These are phyloP conservation scores for Oxyura jamaicensis DNA, from an alignment of 2,113 vertebrate species.

Conservation along the genomic window DNA sequence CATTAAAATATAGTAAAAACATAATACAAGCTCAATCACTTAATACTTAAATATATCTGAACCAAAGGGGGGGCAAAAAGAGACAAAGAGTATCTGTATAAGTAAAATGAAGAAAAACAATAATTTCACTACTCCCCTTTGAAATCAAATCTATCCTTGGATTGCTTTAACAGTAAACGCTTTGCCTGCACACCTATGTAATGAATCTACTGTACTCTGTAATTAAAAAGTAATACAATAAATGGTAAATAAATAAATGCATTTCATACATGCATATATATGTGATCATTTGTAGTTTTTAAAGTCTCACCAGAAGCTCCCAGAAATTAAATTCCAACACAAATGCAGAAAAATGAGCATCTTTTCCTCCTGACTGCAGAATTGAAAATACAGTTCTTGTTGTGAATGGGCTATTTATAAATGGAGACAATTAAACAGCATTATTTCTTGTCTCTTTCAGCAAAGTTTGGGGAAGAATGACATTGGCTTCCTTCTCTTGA, in stretches of 20 bases:
- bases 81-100: neutral
- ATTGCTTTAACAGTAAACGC: neutral
- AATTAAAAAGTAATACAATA: conserved; percentile 20
- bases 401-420: conserved; percentile 41
- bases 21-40: neutral
- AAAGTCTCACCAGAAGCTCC: neutral
- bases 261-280: neutral
- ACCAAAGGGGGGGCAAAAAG: neutral
- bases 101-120: neutral
- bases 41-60: neutral
- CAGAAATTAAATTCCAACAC: conserved; percentile 1
- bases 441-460: conserved; percentile 39
- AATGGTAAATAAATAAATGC: neutral
- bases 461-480: conserved; percentile 41
- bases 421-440: conserved; percentile 39
- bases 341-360: neutral
- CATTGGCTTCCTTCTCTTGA: neutral
- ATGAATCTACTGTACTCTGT: neutral
- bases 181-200: neutral
- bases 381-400: neutral
- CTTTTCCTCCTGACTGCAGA: neutral
- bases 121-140: neutral
- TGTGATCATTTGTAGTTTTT: neutral
- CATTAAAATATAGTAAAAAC: conserved; percentile 49
- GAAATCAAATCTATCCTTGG: neutral